These are phyloP conservation scores for Heterotilapia buettikoferi DNA, from an alignment of 2,113 vertebrate genomes.

Conservation along the genomic window DNA sequence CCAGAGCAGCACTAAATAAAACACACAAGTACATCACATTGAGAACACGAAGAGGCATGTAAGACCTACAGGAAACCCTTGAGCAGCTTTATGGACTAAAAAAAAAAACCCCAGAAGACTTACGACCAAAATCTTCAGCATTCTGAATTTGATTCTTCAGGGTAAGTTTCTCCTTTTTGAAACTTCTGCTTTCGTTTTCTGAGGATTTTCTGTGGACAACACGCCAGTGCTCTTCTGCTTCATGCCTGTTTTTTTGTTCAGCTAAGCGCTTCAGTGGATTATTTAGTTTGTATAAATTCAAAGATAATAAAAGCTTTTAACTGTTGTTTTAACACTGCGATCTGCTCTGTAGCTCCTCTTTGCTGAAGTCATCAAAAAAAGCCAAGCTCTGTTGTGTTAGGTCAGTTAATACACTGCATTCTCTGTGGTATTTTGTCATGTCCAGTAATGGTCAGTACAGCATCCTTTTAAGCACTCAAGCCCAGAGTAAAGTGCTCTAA, in stretches of 20 bases:
- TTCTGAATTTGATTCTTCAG: background rate
- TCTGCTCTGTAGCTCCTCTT: background rate
- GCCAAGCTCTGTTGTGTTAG: background rate
- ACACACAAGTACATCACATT: background rate
- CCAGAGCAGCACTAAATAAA: background rate
- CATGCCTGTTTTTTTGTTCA: background rate
- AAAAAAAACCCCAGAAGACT: background rate
- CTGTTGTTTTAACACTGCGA: background rate
- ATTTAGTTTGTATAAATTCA: background rate
- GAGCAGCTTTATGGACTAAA: background rate
- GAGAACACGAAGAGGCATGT: background rate
- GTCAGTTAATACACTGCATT: background rate
- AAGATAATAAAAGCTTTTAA: background rate
- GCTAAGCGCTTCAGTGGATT: background rate
- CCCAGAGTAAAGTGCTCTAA: constrained; percentile 27
- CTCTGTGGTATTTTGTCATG: background rate
- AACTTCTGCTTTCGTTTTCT: background rate
- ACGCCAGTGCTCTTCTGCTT: background rate
- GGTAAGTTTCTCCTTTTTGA: constrained; percentile 1
- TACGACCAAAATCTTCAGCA: background rate
- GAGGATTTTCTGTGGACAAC: background rate
- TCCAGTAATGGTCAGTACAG: constrained; percentile 5
- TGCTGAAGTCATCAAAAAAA: background rate
- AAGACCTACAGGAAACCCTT: background rate
- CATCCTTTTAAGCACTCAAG: constrained; percentile 45